phyloP scores from a whole-genome alignment of 2,888 invertebrate genomes.

The Ichneumoninae sp. region DNA sequence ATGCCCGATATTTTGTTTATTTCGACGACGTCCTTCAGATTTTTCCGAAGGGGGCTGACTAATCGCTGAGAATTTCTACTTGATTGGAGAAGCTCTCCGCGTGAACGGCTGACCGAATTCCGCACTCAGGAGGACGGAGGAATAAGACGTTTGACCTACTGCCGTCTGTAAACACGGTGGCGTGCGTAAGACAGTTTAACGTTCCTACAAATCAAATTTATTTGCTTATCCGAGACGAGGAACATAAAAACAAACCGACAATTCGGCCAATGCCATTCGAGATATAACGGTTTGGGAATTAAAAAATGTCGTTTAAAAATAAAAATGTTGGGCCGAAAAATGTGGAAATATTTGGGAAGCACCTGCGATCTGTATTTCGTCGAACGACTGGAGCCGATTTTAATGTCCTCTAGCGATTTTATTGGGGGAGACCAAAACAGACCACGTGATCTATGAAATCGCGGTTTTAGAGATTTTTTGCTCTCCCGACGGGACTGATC shows the following conservation, averaged over 20 bases:
- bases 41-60: neutral
- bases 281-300: neutral
- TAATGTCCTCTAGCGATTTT: neutral
- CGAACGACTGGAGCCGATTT: neutral
- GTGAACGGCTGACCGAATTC: conserved; percentile 53
- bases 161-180: neutral
- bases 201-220: neutral
- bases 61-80: conserved; percentile 45
- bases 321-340: neutral
- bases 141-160: conserved; percentile 39
- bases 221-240: neutral
- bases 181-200: neutral
- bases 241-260: neutral
- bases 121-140: conserved; percentile 29
- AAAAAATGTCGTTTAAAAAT: no score
- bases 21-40: conserved; percentile 7
- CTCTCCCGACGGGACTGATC: no score
- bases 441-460: no score
- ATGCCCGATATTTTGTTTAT: conserved; percentile 21
- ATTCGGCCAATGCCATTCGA: neutral
- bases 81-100: conserved; percentile 42
- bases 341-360: neutral
- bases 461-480: no score
- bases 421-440: no score
- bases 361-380: neutral